A percentile compares a stretch with the other conserved stretches of the same genome.
These are phyloP conservation scores for Gymnarchus niloticus DNA, from an alignment of 2,113 vertebrate species.

Conservation along the genomic window DNA sequence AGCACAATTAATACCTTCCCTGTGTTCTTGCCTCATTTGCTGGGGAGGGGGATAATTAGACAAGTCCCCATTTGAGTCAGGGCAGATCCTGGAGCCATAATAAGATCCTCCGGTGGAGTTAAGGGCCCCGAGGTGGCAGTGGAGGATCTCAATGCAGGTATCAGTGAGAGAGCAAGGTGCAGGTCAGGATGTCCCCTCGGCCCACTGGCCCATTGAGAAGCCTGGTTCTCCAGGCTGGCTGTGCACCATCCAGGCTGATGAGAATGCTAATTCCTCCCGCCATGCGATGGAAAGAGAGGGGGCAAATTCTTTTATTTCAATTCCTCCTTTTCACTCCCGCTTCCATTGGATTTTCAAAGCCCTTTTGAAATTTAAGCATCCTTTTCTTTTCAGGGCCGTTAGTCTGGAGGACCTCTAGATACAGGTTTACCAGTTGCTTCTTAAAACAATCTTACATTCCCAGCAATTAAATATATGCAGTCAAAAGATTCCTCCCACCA, in stretches of 20 bases:
- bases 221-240: not conserved
- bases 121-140: not conserved
- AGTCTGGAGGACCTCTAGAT: not conserved
- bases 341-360: constrained; percentile 22
- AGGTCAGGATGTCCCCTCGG: not conserved
- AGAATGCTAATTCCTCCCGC: constrained; percentile 29
- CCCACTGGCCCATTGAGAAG: not conserved
- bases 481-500: not conserved
- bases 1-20: constrained; percentile 28
- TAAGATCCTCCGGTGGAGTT: not conserved
- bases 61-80: not conserved
- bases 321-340: constrained; percentile 7
- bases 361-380: constrained; percentile 32
- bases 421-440: constrained; percentile 1
- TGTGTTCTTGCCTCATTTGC: not conserved
- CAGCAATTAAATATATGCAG: not conserved
- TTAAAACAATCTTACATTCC: constrained; percentile 3
- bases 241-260: constrained; percentile 9
- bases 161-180: constrained; percentile 11
- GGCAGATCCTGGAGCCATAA: not conserved
- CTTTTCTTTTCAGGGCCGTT: constrained; percentile 10
- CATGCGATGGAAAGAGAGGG: constrained; percentile 16
- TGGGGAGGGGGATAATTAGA: not conserved
- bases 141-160: constrained; percentile 17
- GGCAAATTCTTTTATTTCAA: constrained; percentile 24